Conservation (phyloP, 2,888 invertebrate species). For the Baccha elongata region DNA sequence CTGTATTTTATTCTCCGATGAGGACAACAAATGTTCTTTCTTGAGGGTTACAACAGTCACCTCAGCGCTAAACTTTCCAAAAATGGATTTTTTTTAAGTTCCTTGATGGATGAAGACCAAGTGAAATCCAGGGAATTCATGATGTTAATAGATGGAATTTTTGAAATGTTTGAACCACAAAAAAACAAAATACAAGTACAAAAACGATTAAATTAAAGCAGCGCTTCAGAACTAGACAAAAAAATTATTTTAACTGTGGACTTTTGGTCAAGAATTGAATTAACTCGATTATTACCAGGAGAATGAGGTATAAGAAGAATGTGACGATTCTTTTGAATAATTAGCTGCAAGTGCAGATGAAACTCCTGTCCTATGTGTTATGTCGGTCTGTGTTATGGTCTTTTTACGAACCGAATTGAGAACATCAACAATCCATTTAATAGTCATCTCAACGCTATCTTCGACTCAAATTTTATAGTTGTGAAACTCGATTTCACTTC, state of each 20-base stretch:
- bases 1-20: not conserved
- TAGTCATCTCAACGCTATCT: too few species aligned
- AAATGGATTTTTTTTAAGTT: not conserved
- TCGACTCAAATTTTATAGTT: too few species aligned
- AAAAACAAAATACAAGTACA: not conserved
- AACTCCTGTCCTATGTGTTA: slow-evolving; percentile 25
- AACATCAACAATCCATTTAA: too few species aligned
- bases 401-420: too few species aligned
- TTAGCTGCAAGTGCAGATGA: slow-evolving; percentile 13
- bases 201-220: too few species aligned
- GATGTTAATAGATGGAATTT: not conserved
- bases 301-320: slow-evolving; percentile 7
- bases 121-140: not conserved
- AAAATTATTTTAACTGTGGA: too few species aligned
- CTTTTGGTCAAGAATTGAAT: not conserved
- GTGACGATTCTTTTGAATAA: slow-evolving; percentile 3
- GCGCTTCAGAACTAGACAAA: too few species aligned
- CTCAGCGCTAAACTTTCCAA: not conserved
- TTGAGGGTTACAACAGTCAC: not conserved
- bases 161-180: not conserved
- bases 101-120: not conserved
- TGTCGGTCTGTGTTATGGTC: too few species aligned
- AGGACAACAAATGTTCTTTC: not conserved
- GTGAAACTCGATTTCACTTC: too few species aligned
- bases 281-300: slow-evolving; percentile 9